Evolutionary conservation across 2,888 invertebrate species (phyloP).

Genomic region (Clivina fossor): DNA sequence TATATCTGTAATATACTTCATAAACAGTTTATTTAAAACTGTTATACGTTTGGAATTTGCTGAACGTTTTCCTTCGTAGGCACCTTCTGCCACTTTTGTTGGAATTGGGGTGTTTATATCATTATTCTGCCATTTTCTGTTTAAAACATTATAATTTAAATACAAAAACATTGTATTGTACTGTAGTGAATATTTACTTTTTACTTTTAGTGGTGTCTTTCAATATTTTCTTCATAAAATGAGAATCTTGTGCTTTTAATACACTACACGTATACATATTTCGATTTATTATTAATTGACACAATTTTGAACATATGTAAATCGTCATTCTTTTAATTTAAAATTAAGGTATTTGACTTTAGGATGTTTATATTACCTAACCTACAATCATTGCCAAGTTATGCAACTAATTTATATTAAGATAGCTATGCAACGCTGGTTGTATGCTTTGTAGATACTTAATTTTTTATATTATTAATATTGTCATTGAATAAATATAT

Average conservation of each 20-base stretch:
- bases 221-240: constrained; percentile 27
- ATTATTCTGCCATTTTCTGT: constrained; percentile 21
- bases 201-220: constrained; percentile 18
- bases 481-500: too few relatives aligned
- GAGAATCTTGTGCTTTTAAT: neutral
- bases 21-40: constrained; percentile 78
- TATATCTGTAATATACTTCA: constrained; percentile 77
- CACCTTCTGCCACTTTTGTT: constrained; percentile 48
- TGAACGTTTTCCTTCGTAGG: constrained; percentile 57
- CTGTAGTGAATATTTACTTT: constrained; percentile 5
- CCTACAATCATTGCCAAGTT: too few relatives aligned
- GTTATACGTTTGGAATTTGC: constrained; percentile 61
- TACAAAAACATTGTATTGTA: neutral
- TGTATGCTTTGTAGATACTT: too few relatives aligned
- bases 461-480: too few relatives aligned
- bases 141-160: neutral
- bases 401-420: too few relatives aligned
- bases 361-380: too few relatives aligned
- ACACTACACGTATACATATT: neutral
- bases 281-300: too few relatives aligned
- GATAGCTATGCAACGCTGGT: too few relatives aligned
- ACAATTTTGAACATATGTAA: too few relatives aligned
- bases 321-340: too few relatives aligned
- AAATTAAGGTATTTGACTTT: too few relatives aligned
- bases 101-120: constrained; percentile 38